Percentiles rank a stretch among this genome's conserved stretches.
Evolutionary conservation across 2,113 vertebrate genomes (phyloP).

Genomic region (Bufo gargarizans): DNA sequence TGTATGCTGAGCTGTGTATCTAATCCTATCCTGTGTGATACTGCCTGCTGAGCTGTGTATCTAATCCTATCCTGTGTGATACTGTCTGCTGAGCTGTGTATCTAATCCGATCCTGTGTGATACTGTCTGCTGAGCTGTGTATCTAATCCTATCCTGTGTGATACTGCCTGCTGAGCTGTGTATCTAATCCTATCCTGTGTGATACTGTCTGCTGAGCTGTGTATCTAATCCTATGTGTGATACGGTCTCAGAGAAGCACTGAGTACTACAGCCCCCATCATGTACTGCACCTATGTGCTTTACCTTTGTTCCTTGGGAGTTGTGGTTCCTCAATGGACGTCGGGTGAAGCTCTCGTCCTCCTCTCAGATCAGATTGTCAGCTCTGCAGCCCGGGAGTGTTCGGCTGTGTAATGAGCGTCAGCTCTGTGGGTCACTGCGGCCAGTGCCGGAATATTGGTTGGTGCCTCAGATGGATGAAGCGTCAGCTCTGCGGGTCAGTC

Average conservation of each 20-base stretch:
- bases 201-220: not conserved
- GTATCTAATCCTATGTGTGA: not conserved
- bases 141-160: too few species aligned
- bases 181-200: not conserved
- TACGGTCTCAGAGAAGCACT: too few species aligned
- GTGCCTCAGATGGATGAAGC: not conserved
- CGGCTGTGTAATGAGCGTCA: not conserved
- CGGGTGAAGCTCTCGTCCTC: not conserved
- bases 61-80: too few species aligned
- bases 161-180: too few species aligned
- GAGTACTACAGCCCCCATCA: not conserved
- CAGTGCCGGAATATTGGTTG: not conserved
- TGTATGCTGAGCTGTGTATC: too few species aligned
- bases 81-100: too few species aligned
- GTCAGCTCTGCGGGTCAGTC: slow-evolving; percentile 13
- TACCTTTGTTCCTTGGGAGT: not conserved
- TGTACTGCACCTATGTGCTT: not conserved
- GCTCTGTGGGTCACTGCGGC: not conserved
- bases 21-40: too few species aligned
- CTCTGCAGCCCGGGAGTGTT: not conserved
- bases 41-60: too few species aligned
- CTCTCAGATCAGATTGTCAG: not conserved
- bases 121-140: not conserved
- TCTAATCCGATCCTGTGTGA: not conserved
- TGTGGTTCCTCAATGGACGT: not conserved